Percentiles rank a stretch among this genome's conserved stretches.
phyloP scores from a whole-genome alignment of 2,797 vertebrate genomes.

The Antrozous pallidus region DNA sequence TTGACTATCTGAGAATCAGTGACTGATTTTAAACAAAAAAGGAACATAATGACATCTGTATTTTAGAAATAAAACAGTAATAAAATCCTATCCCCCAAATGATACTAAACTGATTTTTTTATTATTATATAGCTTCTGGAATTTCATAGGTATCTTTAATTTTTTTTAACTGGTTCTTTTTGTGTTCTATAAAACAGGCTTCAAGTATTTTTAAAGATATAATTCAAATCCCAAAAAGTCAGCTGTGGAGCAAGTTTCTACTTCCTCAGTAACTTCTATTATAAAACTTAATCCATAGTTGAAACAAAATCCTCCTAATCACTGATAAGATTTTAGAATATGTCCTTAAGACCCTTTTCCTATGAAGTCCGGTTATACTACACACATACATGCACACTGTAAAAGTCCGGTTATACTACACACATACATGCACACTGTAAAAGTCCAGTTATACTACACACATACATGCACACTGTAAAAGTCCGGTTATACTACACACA shows the following conservation, averaged over 20 bases:
- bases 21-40: neutral
- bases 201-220: neutral
- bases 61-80: constrained; percentile 22
- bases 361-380: neutral
- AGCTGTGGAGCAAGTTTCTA: neutral
- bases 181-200: neutral
- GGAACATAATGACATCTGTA: neutral
- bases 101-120: neutral
- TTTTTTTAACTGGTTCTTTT: neutral
- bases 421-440: neutral
- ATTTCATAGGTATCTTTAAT: no score
- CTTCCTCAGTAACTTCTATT: neutral
- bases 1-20: neutral
- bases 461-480: neutral
- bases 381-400: neutral
- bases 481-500: neutral
- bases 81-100: neutral
- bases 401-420: neutral
- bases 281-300: neutral
- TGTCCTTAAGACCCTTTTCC: neutral
- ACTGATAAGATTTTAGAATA: neutral
- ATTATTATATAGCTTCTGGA: no score
- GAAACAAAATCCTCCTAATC: neutral
- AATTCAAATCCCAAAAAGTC: neutral
- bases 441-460: neutral